Evolutionary conservation across 2,888 invertebrate genomes (phyloP), one percentile per base, ranked within the genome.

Genomic region (Drosophila tanythrix): DNA sequence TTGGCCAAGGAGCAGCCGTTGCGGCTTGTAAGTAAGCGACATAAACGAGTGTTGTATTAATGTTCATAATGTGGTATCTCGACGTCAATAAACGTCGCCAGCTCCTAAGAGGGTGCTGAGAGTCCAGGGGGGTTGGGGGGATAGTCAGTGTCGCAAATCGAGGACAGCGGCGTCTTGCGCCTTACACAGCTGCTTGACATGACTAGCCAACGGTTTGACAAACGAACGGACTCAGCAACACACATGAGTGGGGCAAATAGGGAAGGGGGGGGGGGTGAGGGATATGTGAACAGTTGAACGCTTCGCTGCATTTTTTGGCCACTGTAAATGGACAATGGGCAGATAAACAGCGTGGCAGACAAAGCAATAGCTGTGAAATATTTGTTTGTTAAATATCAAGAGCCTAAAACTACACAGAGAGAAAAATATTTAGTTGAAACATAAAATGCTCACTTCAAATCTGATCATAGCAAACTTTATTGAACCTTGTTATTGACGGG

Each of bases 21-120:
- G 70, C 66, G 64, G 87, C 91, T 91, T 92, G 92, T 92, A 91
- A 89, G 90, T 91, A 92, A 91, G 91, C 91, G 91, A 90, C 92
- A 89, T 92, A 92, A 92, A 92, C 91, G 92, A 91, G 92, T 92
- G 92, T 92, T 92, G 92, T 89, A 91, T 92, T 92, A 92, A 92
- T 92, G 92, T 92, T 92, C 92, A 90, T 91, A 92, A 91, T 90
- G 92, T 92, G 92, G 92, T 91, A 92, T 92, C 91, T 90, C 90
- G 88, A 92, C 92, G 92, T 92, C 92, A 92, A 92, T 92, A 92
- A 92, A 92, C 92, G 92, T 92, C 92, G 91, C 89, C 88, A 81
- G 58, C 56, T 38, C 65, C 62, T 36, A 31, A 25, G 43, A 10
- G 43, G 62, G 64, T n/a, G 31, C 48, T 18, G 36, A 40, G 4